Evolutionary conservation across 2,113 vertebrate species (phyloP), one percentile per base, ranked within the genome.

Genomic region (Perca flavescens): DNA sequence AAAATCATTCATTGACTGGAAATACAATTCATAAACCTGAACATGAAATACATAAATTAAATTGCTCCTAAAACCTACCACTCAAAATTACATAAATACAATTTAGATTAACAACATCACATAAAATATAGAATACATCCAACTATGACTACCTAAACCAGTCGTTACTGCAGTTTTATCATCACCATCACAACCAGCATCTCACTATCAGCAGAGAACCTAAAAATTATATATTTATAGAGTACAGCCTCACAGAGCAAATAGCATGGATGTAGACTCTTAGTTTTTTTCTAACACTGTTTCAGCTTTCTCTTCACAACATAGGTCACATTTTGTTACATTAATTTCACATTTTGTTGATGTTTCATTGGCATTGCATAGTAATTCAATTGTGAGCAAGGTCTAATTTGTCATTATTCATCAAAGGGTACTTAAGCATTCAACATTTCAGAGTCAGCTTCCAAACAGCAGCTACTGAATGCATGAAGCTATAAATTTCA

Each of bases 1-100:
- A 25, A 74, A 60, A 54, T 25, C 3, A 31, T 62, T 74, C n/a
- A 54, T 19, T 62, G 69, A 53, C 52, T 53, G 16, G 75, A 72
- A 82, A 74, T 52, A 79, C 3, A 52, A 28, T 43, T 19, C 16
- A 10, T 65, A 64, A 84, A 82, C 52, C 19, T 0, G 70, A 57
- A 70, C 21, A 43, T 58, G 53, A 61, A 34, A 57, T 61, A 62
- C 2, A 76, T 74, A 14, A 76, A 82, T 12, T 0, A 10, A 11
- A 75, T 7, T 12, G n/a, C 56, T 52, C 11, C 21, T 28, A 31
- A 66, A 50, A 4, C 40, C 3, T 43, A 3, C 28, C n/a, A 0
- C n/a, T 54, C 19, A 72, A 43, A 76, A 60, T 60, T 14, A 47
- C 36, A 66, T n/a, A 1, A 31, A 53, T 62, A 56, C 22, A 25